These are phyloP conservation scores for Microplitis mediator DNA, from an alignment of 1,140 invertebrate genomes.

Conservation along the genomic window DNA sequence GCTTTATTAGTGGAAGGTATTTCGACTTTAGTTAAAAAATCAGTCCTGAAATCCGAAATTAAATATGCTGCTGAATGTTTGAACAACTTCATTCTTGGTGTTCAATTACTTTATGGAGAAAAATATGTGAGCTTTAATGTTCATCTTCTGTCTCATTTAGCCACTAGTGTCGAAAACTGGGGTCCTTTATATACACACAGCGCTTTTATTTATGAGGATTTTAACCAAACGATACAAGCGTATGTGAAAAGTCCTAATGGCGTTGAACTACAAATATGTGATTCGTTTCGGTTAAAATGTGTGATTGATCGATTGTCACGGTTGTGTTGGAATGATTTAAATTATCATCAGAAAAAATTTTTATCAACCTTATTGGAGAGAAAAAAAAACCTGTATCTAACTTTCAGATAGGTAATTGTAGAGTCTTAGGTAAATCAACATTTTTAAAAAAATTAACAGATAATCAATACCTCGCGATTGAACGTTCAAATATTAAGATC, in stretches of 20 bases:
- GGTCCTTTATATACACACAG: too few species aligned
- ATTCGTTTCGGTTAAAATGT: background rate
- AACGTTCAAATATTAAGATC: background rate
- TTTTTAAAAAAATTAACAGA: background rate
- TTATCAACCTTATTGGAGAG: background rate
- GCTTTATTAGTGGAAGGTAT: slow-evolving; percentile 25
- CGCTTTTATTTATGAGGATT: too few species aligned
- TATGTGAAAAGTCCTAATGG: too few species aligned
- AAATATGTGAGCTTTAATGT: slow-evolving; percentile 30
- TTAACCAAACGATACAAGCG: background rate
- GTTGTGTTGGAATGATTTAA: background rate
- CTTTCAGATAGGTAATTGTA: background rate
- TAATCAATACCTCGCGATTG: background rate
- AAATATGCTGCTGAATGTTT: slow-evolving; percentile 18
- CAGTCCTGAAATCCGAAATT: slow-evolving; percentile 19
- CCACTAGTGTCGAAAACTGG: slow-evolving; percentile 26
- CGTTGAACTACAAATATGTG: background rate
- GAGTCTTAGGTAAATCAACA: background rate
- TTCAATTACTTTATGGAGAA: slow-evolving; percentile 27
- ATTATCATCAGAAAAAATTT: background rate
- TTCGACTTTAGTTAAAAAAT: slow-evolving; percentile 14
- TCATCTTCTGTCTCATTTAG: slow-evolving; percentile 29
- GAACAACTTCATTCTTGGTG: slow-evolving; percentile 20
- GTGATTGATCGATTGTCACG: background rate
- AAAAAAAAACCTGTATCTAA: background rate